Conservation (phyloP, 2,888 invertebrate genomes). For the Hermaeophaga mercurialis region DNA sequence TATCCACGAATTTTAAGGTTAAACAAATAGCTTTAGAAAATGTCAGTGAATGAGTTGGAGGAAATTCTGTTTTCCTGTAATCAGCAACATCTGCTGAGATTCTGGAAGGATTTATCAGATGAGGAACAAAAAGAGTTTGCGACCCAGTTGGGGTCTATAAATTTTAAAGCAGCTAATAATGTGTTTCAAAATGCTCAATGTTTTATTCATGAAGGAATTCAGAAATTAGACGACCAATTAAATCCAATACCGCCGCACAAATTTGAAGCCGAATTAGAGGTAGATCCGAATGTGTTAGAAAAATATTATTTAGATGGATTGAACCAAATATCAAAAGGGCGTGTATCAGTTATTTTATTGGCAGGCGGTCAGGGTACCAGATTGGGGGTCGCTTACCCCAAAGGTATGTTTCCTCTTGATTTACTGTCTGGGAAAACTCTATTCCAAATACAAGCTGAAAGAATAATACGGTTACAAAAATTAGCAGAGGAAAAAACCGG, state of each 20-base stretch:
- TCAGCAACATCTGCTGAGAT: slow-evolving; percentile 45
- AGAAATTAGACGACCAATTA: slow-evolving; percentile 76
- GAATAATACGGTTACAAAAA: slow-evolving; percentile 78
- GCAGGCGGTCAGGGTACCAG: slow-evolving; percentile 99
- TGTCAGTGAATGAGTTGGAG: slow-evolving; percentile 38
- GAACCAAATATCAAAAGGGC: slow-evolving; percentile 63
- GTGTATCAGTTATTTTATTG: slow-evolving; percentile 86
- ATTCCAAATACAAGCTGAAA: slow-evolving; percentile 94
- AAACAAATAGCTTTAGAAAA: slow-evolving; percentile 25
- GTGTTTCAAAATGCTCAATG: slow-evolving; percentile 44
- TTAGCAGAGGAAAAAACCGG: slow-evolving; percentile 73
- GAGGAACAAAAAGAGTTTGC: slow-evolving; percentile 40
- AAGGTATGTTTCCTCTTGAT: slow-evolving; percentile 95
- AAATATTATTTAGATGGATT: slow-evolving; percentile 73
- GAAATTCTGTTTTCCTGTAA: slow-evolving; percentile 34
- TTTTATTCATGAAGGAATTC: slow-evolving; percentile 64
- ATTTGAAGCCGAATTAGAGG: slow-evolving; percentile 73
- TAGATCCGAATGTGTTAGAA: slow-evolving; percentile 61
- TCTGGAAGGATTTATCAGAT: slow-evolving; percentile 40
- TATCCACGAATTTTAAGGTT: slow-evolving; percentile 21
- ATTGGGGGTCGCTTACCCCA: slow-evolving; percentile 91
- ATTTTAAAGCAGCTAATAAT: slow-evolving; percentile 46
- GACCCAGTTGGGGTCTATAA: slow-evolving; percentile 42
- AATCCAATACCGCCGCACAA: slow-evolving; percentile 82
- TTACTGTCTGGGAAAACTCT: slow-evolving; percentile 88